Percentiles rank a stretch among this genome's conserved stretches.
phyloP scores from a whole-genome alignment of 2,888 invertebrate species.

The Villa cingulata region DNA sequence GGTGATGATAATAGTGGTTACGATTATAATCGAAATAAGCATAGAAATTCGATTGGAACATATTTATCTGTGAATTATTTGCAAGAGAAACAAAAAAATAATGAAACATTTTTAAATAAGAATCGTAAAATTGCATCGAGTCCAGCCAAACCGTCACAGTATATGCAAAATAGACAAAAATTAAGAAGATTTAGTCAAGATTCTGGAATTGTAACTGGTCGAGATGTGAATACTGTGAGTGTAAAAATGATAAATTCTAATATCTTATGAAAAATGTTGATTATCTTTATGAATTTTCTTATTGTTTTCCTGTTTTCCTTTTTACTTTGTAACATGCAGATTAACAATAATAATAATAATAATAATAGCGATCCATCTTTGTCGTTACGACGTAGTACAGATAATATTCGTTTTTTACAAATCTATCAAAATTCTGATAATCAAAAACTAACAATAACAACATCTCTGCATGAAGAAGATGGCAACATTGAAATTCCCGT shows the following conservation, averaged over 20 bases:
- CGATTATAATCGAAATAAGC: constrained; percentile 1
- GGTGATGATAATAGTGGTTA: background rate
- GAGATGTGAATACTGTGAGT: background rate
- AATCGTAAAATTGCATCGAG: constrained; percentile 9
- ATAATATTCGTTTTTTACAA: constrained; percentile 12
- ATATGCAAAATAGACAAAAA: constrained; percentile 16
- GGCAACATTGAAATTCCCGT: constrained; percentile 13
- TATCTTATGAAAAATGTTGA: no score
- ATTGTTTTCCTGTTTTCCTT: no score
- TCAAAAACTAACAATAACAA: constrained; percentile 10
- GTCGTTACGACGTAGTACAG: constrained; percentile 10
- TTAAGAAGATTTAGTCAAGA: constrained; percentile 31
- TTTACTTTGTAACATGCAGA: no score
- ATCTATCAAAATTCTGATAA: constrained; percentile 11
- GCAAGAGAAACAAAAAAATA: background rate
- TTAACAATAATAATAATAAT: background rate
- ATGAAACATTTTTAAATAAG: background rate
- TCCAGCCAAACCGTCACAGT: constrained; percentile 6
- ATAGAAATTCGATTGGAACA: constrained; percentile 12
- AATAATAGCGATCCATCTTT: constrained; percentile 10
- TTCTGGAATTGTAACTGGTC: constrained; percentile 27
- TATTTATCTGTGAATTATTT: constrained; percentile 7
- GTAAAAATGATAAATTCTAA: no score
- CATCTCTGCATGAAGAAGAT: constrained; percentile 14
- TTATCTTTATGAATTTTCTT: no score